Base-by-base conservation (phyloP, 2,888 invertebrate genomes). In the Neoascia interrupta region DNA sequence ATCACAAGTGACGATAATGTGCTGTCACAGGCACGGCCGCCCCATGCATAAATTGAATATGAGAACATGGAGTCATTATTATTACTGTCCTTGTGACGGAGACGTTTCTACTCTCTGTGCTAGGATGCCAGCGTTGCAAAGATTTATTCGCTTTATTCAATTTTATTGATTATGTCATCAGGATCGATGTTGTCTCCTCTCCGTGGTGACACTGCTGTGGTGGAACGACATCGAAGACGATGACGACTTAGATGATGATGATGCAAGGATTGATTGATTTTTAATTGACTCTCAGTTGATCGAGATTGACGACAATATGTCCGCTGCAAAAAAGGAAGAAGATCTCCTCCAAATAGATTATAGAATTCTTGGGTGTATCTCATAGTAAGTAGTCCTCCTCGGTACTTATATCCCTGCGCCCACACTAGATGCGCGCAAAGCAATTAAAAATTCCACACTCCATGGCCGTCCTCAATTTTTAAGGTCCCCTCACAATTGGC, bases 1-100 rank as follows among this genome's bases (percentile, higher is more conserved):
- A 84, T 84, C 83, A 80, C 82, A 84, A 84, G 84, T 84, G 84
- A 83, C 83, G 84, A 84, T 84, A 84, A 84, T 83, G 83, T 82
- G 83, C 83, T 84, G 84, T 84, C 83, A 82, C 82, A 83, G 73
- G 79, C 73, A 79, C 79, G 79, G 79, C 79, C 64, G 79, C 73
- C 73, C 66, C 79, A 73, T 79, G 79, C 79, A 79, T 79, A 79
- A 79, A 79, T 79, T 79, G 79, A 79, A 79, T 79, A 79, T 79
- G 73, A 79, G 79, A 79, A 79, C 79, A 79, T 73, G 79, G 60
- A 79, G 79, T 79, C 79, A 79, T 79, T 79, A 79, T 79, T 79
- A 79, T 73, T 79, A 73, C 73, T 73, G 61, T 79, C 73, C 66
- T 61, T 49, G 66, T 51, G 70, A 61, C 73, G 60, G 37, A 51